Evolutionary conservation across 30 jellyfish, hydroid and myxozoan species (phyloP), one percentile per base, ranked within the genome.

Genomic region (Cassiopea xamachana): DNA sequence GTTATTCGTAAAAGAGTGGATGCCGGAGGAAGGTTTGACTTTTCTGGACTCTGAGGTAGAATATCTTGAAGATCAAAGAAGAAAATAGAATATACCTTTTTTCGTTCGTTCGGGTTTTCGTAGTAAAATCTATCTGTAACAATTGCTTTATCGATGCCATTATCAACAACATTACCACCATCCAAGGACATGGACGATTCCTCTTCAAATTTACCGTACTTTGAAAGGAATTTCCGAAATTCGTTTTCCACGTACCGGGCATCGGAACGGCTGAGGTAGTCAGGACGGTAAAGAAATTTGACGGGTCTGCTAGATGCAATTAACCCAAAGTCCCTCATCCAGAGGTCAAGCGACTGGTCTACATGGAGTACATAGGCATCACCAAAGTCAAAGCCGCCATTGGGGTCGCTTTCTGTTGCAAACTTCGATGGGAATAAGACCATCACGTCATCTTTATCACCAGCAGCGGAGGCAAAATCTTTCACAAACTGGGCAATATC

Each of bases 151-250:
- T 88, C 91, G 27, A 77, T 27, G 50, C 91, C 95, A 55, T 88
- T 88, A 55, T 88, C 95, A 44, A 88, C 95, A 14, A 88, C 95
- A 55, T 88, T 88, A 15, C 95, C 95, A 39, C 95, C 95, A 51
- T 88, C 95, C 64, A 88, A 46, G 16, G 62, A 64, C 44, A 88
- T 64, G 1, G 19, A 8, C 50, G 84, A 77, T 47, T 86, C 93
- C 62, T 62, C 62, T 17, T 62, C 59, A 58, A 16, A 58, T 18
- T 60, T 86, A 2, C 89, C 89, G 72, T 77, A 80, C 72, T 15
- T 67, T 17, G 81, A 7, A 39, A 88, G 82, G 73, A 80, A 69
- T 51, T 46, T 74, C 81, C 84, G 69, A 80, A 88, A 79, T 9
- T 73, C 69, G 68, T 71, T 73, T 39, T 88, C 95, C 18, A 88